Percentiles rank a stretch among this genome's conserved stretches.
Evolutionary conservation across 1,140 invertebrate species (phyloP).

Genomic region (Drosophila sechellia): DNA sequence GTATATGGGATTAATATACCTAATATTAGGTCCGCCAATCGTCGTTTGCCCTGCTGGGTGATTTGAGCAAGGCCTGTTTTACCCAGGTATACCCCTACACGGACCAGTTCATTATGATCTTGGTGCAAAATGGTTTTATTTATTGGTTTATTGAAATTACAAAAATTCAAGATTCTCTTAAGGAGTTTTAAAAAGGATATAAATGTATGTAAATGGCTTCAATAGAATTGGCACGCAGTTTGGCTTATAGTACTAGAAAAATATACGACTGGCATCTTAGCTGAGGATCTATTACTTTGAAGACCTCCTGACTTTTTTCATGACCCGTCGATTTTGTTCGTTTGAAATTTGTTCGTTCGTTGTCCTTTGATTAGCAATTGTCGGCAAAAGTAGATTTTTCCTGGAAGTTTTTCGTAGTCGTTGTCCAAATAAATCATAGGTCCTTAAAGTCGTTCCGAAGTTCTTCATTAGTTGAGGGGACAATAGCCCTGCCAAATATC

Average conservation of each 20-base stretch:
- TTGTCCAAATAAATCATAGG: conserved; percentile 16
- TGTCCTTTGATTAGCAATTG: conserved; percentile 33
- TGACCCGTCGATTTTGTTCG: conserved; percentile 65
- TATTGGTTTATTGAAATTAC: conserved; percentile 4
- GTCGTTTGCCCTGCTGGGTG: conserved; percentile 98
- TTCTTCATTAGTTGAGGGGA: conserved; percentile 87
- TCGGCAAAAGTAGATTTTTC: conserved; percentile 33
- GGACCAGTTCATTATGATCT: conserved; percentile 96
- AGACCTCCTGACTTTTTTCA: not conserved
- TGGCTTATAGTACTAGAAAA: conserved; percentile 30
- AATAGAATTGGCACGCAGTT: conserved; percentile 66
- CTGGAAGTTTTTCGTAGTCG: conserved; percentile 4
- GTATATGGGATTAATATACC: too few species aligned
- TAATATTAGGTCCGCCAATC: conserved; percentile 98
- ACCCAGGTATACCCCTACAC: conserved; percentile 98
- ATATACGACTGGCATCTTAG: conserved; percentile 53
- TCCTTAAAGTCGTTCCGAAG: conserved; percentile 14
- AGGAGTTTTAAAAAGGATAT: not conserved
- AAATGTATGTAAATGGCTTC: conserved; percentile 13
- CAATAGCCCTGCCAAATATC: conserved; percentile 90
- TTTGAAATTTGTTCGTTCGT: conserved; percentile 64
- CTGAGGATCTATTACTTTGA: conserved; percentile 10
- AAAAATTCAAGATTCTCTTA: conserved; percentile 5
- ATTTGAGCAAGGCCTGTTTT: conserved; percentile 99
- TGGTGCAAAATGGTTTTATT: conserved; percentile 89